Percentiles rank a stretch among this genome's conserved stretches.
Conservation (phyloP, 1,140 invertebrate genomes). For the Acromyrmex charruanus region DNA sequence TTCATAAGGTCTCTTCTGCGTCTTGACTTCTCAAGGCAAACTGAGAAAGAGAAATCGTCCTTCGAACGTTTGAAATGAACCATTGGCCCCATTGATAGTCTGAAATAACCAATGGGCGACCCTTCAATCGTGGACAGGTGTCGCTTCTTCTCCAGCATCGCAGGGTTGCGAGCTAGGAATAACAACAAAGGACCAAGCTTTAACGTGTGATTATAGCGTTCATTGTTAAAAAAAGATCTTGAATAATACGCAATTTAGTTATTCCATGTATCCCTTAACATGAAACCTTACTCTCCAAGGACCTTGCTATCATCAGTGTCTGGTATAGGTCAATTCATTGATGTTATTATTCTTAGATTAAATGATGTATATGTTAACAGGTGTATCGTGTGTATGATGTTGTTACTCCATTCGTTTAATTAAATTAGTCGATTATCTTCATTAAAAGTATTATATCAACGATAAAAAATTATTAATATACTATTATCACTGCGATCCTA, state of each 20-base stretch:
- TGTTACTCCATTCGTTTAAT: slow-evolving; percentile 12
- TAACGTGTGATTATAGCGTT: slow-evolving; percentile 32
- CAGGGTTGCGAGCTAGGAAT: background rate
- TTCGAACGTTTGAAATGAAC: slow-evolving; percentile 60
- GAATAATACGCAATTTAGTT: slow-evolving; percentile 38
- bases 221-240: background rate
- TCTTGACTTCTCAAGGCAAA: slow-evolving; percentile 54
- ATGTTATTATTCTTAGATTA: background rate
- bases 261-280: background rate
- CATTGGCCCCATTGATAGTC: slow-evolving; percentile 46
- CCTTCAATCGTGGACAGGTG: slow-evolving; percentile 61
- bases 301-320: background rate
- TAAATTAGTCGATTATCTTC: slow-evolving; percentile 62
- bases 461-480: slow-evolving; percentile 64
- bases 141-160: slow-evolving; percentile 12
- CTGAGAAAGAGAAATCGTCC: slow-evolving; percentile 75
- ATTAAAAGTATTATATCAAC: slow-evolving; percentile 57
- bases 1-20: slow-evolving; percentile 70
- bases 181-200: background rate
- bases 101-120: slow-evolving; percentile 50
- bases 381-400: background rate
- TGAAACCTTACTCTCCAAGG: background rate
- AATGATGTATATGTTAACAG: background rate
- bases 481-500: slow-evolving; percentile 2
- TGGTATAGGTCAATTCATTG: background rate